Percentiles rank a stretch among this genome's conserved stretches.
These are phyloP conservation scores for Nyctereutes procyonoides DNA, from an alignment of 2,113 vertebrate species.

Conservation along the genomic window DNA sequence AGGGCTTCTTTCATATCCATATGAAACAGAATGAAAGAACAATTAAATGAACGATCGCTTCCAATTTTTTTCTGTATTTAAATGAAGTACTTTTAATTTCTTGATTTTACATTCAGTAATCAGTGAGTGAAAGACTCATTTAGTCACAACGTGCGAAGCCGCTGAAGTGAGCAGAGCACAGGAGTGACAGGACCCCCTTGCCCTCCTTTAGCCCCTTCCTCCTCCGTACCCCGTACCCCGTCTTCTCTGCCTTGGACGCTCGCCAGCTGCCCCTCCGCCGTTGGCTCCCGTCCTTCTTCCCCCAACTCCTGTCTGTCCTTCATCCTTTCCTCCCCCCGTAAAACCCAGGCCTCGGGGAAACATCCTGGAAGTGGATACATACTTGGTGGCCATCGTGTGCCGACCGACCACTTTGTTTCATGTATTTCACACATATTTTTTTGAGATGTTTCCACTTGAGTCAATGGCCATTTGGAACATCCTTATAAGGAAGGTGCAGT, in stretches of 20 bases:
- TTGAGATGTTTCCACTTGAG: neutral
- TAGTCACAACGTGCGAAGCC: neutral
- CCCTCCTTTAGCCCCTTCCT: neutral
- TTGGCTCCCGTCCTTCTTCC: neutral
- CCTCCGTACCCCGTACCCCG: neutral
- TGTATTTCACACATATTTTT: neutral
- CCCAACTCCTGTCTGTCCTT: neutral
- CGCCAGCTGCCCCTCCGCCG: neutral
- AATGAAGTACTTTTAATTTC: conserved; percentile 45
- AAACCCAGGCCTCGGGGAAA: neutral
- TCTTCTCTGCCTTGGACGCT: neutral
- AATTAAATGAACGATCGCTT: conserved; percentile 51
- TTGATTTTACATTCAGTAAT: conserved; percentile 23
- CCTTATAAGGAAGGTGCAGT: neutral
- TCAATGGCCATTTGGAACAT: conserved; percentile 38
- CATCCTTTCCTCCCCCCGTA: neutral
- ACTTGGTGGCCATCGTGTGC: neutral
- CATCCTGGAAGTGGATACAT: neutral
- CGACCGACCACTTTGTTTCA: conserved; percentile 7
- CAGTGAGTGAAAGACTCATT: neutral
- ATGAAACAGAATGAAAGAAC: conserved; percentile 12
- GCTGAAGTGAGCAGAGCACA: neutral
- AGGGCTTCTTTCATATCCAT: neutral
- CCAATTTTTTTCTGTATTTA: conserved; percentile 50
- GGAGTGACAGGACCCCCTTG: neutral